phyloP scores from a whole-genome alignment of 2,797 vertebrate species.

The Dermochelys coriacea region DNA sequence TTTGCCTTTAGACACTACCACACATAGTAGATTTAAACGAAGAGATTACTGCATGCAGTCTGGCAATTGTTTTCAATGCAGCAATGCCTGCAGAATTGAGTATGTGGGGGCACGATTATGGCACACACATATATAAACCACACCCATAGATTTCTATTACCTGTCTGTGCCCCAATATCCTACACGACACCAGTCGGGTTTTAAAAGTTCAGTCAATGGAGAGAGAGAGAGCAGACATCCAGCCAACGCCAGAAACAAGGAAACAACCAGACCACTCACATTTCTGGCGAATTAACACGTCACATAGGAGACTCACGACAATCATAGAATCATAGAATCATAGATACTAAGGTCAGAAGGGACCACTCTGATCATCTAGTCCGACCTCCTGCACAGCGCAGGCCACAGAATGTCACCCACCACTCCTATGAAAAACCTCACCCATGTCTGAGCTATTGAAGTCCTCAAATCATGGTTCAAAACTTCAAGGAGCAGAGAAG shows the following conservation, averaged over 20 bases:
- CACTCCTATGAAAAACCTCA: too few relatives aligned
- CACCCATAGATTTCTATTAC: background rate
- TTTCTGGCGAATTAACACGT: background rate
- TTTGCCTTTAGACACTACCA: slow-evolving; percentile 71
- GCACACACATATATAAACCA: background rate
- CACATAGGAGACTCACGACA: background rate
- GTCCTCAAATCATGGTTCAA: too few relatives aligned
- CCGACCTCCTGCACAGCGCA: too few relatives aligned
- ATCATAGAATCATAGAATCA: too few relatives aligned
- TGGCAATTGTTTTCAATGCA: slow-evolving; percentile 34
- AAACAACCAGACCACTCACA: background rate
- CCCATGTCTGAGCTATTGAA: too few relatives aligned
- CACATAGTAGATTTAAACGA: slow-evolving; percentile 46
- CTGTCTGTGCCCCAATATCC: background rate
- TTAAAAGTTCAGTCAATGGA: background rate
- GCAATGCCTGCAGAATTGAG: background rate
- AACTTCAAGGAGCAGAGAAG: too few relatives aligned
- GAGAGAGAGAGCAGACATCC: background rate
- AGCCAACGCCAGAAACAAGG: slow-evolving; percentile 9
- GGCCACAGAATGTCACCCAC: too few relatives aligned
- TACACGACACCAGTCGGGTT: background rate
- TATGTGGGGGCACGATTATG: background rate
- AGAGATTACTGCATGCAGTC: slow-evolving; percentile 6
- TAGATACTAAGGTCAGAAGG: too few relatives aligned
- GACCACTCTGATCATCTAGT: too few relatives aligned